Evolutionary conservation across 2,888 invertebrate genomes (phyloP), one percentile per base, ranked within the genome.

Genomic region (Notodonta dromedarius): DNA sequence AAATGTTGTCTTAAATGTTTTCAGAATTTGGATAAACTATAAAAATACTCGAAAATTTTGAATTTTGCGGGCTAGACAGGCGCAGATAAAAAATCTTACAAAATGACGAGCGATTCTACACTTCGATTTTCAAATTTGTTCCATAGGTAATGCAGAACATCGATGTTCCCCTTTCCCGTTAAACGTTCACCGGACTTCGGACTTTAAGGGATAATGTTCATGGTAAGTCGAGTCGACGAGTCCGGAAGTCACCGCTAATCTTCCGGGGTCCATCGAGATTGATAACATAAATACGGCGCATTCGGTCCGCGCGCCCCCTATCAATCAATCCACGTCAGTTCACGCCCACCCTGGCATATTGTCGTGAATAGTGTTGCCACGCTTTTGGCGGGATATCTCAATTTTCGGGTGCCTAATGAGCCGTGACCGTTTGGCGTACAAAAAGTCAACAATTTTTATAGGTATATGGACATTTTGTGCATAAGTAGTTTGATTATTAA

Each of bases 301-400:
- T 67, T 50, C 61, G 57, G 64, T 62, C 63, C 58, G 66, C 57
- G 58, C 61, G 70, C 60, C 67, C 66, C 66, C 63, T 74, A 79
- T 82, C 79, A 78, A 80, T 82, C 79, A 78, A 72, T 73, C 24
- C 48, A 66, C 59, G 14, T 54, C 54, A 39, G 46, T 61, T 32
- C 74, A 72, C 78, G 75, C 80, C 78, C 71, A 70, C 71, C 66
- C 77, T 80, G 80, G 77, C 79, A 77, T 24, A 24, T n/a, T 24
- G 24, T n/a, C 16, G 11, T 7, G 11, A 11, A 24, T 24, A 51
- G 24, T 24, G 51, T 51, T 12, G 24, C 12, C 11, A 51, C 9
- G 51, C 51, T 24, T 24, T 24, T 12, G 24, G n/a, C n/a, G 48
- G 13, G 7, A 5, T n/a, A 7, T 14, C 14, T n/a, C 7, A n/a